Base-by-base conservation (phyloP, 1,140 invertebrate species). In the Solenopsis fugax region DNA sequence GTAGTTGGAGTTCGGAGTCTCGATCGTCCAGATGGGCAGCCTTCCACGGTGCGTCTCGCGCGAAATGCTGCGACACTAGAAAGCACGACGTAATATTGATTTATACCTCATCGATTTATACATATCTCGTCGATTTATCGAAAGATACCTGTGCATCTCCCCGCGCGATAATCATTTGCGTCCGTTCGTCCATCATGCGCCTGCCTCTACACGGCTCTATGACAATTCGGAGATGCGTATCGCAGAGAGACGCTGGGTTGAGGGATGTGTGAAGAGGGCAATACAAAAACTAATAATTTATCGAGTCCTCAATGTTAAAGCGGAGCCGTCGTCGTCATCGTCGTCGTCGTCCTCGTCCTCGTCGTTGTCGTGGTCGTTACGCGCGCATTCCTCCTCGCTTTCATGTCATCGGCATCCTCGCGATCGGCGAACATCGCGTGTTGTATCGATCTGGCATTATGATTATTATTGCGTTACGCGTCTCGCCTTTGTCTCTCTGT, bases 401-500 rank as follows among this genome's bases (percentile, higher is more conserved):
- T 92, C 86, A 86, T 89, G 84, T 87, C 80, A 84, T 72, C 80
- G 80, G 80, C 41, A 48, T 84, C 69, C 69, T 48, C 54, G 45
- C 56, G 58, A 48, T 12, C 48, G 37, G 29, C 89, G 93, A 91
- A 90, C 87, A 91, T 69, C 78, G 87, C 80, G 88, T 80, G 89
- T 90, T 88, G 88, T 91, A 94, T 94, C 92, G 94, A 95, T 94
- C 94, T 93, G 91, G 71, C 90, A 90, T 92, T 91, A 93, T 93
- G 92, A 94, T 94, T 93, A 93, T 94, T 94, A 94, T 94, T 93
- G 92, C 91, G 89, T 92, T 93, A 90, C 88, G 92, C 93, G 90
- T 69, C 41, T 69, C 65, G 65, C 65, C 65, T 69, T 69, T 69
- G 41, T 69, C 65, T 69, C 65, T 48, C 62, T 41, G 5, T 9